A percentile compares a stretch with the other conserved stretches of the same genome.
Conservation (phyloP, 2,113 vertebrate genomes). For the Ailurus styani region DNA sequence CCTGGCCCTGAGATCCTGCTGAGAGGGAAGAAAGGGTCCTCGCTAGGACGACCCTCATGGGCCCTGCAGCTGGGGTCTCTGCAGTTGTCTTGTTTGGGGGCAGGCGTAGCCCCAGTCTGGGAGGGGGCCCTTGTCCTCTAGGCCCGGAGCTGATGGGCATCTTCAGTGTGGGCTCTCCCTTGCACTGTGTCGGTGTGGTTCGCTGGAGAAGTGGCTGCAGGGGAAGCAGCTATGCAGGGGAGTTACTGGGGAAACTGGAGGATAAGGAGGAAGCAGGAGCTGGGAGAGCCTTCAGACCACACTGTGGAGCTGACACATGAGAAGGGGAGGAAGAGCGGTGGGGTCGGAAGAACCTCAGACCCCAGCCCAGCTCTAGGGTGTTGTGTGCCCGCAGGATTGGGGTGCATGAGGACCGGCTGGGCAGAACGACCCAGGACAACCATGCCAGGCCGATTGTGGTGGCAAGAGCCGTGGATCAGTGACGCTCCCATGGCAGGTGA, state of each 20-base stretch:
- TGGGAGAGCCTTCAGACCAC: neutral
- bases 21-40: neutral
- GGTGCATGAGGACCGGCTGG: neutral
- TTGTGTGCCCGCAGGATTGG: neutral
- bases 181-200: neutral
- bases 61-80: neutral
- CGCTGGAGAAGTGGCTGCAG: neutral
- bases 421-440: neutral
- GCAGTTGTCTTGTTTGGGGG: neutral
- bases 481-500: rapidly evolving
- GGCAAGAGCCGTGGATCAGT: neutral
- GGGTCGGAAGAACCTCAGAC: too few species aligned
- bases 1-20: neutral
- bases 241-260: neutral
- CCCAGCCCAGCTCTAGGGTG: too few species aligned
- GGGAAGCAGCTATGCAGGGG: neutral
- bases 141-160: neutral
- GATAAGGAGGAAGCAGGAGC: too few species aligned
- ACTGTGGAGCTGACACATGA: neutral
- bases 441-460: too few species aligned
- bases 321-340: neutral
- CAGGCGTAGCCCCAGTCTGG: neutral
- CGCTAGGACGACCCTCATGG: neutral
- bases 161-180: neutral
- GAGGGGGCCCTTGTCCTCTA: neutral